phyloP scores from a whole-genome alignment of 2,113 vertebrate species.

The Phoxinus phoxinus region DNA sequence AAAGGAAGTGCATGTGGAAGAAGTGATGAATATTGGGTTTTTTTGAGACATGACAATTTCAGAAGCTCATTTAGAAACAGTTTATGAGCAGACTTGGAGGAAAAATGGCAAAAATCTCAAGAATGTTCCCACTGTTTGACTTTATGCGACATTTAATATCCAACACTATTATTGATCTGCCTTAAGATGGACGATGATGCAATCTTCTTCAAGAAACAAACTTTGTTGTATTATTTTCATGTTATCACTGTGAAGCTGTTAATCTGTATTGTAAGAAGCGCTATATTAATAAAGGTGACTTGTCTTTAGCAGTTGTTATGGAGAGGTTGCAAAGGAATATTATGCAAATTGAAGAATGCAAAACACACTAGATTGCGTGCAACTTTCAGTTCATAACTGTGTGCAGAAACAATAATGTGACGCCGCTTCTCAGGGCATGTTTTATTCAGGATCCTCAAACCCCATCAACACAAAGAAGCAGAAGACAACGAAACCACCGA shows the following conservation, averaged over 20 bases:
- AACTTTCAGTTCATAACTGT: too few relatives aligned
- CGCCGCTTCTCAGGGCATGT: not conserved
- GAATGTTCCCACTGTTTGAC: not conserved
- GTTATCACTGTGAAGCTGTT: too few relatives aligned
- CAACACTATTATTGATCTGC: too few relatives aligned
- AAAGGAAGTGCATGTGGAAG: not conserved
- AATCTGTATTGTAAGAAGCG: too few relatives aligned
- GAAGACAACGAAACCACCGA: conserved; percentile 30
- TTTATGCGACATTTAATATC: too few relatives aligned
- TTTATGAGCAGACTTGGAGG: not conserved
- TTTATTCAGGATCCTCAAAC: conserved; percentile 36
- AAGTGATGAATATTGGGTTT: not conserved
- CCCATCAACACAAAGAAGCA: conserved; percentile 12
- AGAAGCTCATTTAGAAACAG: not conserved
- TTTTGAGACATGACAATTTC: not conserved
- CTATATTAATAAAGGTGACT: too few relatives aligned
- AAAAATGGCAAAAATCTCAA: not conserved
- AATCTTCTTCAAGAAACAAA: too few relatives aligned
- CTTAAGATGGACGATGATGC: too few relatives aligned
- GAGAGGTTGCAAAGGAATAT: not conserved
- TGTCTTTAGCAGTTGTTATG: not conserved
- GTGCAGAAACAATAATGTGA: not conserved
- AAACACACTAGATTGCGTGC: too few relatives aligned
- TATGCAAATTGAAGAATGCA: not conserved
- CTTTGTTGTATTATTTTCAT: too few relatives aligned